Evolutionary conservation across 2,888 invertebrate species (phyloP).

Genomic region (Sisyra nigra): DNA sequence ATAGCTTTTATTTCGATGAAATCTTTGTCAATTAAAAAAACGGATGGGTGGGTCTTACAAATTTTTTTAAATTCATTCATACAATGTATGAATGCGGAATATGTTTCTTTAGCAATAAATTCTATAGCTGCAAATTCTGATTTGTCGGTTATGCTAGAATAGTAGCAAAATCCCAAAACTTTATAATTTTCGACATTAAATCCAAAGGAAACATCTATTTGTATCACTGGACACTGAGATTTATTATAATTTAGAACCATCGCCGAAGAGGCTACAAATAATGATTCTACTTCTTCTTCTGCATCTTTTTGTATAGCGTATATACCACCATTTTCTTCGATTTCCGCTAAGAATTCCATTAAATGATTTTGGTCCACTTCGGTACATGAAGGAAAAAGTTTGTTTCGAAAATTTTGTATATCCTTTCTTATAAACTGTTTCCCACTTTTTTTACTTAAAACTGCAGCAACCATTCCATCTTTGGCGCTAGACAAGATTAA

Average conservation of each 20-base stretch:
- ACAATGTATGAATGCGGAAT: neutral
- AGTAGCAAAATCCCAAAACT: conserved; percentile 3
- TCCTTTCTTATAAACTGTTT: conserved; percentile 4
- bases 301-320: conserved; percentile 3
- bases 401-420: conserved; percentile 1
- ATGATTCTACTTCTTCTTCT: conserved; percentile 4
- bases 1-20: conserved; percentile 5
- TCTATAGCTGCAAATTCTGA: neutral
- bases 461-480: conserved; percentile 4
- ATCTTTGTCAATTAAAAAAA: conserved; percentile 10
- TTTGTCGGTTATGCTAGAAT: neutral
- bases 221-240: conserved; percentile 2
- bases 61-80: conserved; percentile 6
- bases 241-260: conserved; percentile 1
- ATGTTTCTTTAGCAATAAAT: neutral
- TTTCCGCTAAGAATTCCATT: conserved; percentile 3
- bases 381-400: conserved; percentile 1
- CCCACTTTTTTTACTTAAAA: too few relatives aligned
- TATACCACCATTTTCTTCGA: conserved; percentile 4
- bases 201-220: conserved; percentile 3
- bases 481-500: conserved; percentile 1
- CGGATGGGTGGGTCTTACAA: conserved; percentile 9
- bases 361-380: neutral
- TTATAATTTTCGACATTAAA: conserved; percentile 4
- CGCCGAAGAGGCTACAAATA: conserved; percentile 1